phyloP scores from a whole-genome alignment of 2,888 invertebrate species.

The Leucozona laternaria region DNA sequence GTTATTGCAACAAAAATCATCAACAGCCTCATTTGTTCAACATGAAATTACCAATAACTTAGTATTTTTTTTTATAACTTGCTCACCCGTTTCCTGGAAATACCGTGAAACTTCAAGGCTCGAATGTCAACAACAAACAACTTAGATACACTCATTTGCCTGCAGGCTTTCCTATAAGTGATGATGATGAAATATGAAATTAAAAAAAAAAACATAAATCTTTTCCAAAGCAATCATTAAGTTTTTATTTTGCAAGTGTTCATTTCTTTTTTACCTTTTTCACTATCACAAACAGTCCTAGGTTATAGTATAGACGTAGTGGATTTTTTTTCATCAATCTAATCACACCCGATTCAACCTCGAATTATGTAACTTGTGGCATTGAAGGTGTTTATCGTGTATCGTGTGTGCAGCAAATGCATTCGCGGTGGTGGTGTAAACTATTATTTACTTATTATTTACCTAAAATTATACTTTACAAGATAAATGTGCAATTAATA shows the following conservation, averaged over 20 bases:
- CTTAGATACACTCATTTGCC: constrained; percentile 33
- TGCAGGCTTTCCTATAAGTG: constrained; percentile 11
- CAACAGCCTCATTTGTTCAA: not conserved
- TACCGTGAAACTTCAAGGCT: not conserved
- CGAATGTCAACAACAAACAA: constrained; percentile 36
- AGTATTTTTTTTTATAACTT: not conserved
- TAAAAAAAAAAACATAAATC: constrained; percentile 6
- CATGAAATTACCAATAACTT: not conserved
- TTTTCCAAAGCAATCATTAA: constrained; percentile 20
- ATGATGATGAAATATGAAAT: not conserved
- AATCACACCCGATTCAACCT: constrained; percentile 44
- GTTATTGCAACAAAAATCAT: not conserved
- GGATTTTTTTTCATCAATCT: not conserved
- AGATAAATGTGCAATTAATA: constrained; percentile 54
- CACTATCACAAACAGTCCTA: constrained; percentile 15
- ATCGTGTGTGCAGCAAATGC: constrained; percentile 12
- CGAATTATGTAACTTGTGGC: constrained; percentile 57
- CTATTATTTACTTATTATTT: constrained; percentile 36
- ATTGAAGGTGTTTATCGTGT: constrained; percentile 27
- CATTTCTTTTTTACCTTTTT: constrained; percentile 2
- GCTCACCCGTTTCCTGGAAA: constrained; percentile 45
- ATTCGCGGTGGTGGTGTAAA: constrained; percentile 18
- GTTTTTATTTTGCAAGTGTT: constrained; percentile 35
- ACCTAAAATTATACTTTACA: constrained; percentile 40
- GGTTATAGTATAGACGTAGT: not conserved